A percentile compares a stretch with the other conserved stretches of the same genome.
Conservation (phyloP, 1,140 invertebrate species). For the Dufourea novaeangliae region DNA sequence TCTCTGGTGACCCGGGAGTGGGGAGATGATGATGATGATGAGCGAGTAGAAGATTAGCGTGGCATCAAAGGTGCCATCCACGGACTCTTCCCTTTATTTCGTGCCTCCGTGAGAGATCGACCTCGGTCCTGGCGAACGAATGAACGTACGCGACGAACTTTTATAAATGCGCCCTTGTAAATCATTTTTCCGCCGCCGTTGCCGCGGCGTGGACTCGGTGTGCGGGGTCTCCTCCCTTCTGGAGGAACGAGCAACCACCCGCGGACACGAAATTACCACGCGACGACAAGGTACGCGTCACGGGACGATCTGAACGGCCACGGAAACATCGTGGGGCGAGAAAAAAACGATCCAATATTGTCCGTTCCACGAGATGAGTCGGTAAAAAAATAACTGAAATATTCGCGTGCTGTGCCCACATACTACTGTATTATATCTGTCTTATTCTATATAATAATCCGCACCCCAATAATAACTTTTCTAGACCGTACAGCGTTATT, state of each 20-base stretch:
- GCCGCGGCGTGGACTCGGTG: too few relatives aligned
- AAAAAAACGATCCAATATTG: too few relatives aligned
- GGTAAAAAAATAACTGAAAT: not conserved
- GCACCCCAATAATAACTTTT: too few relatives aligned
- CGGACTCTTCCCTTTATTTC: conserved; percentile 55
- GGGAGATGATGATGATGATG: conserved; percentile 64
- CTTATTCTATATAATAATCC: too few relatives aligned
- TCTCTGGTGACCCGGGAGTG: not conserved
- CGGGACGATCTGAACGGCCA: not conserved
- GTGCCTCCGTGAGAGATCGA: conserved; percentile 36
- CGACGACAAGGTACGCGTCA: not conserved
- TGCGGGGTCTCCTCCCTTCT: not conserved
- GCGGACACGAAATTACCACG: not conserved
- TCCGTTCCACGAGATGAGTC: too few relatives aligned
- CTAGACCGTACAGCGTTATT: too few relatives aligned
- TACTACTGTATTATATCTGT: too few relatives aligned
- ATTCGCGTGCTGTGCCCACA: too few relatives aligned
- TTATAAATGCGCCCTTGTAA: conserved; percentile 54
- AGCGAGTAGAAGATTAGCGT: conserved; percentile 67
- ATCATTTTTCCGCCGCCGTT: conserved; percentile 59
- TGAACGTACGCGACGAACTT: conserved; percentile 51
- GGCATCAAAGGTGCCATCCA: conserved; percentile 65
- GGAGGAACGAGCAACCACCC: not conserved
- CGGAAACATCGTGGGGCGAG: not conserved
- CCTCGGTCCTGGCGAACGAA: conserved; percentile 45